Percentiles rank a stretch among this genome's conserved stretches.
Conservation (phyloP, 2,888 invertebrate genomes). For the Pardosa pseudoannulata region DNA sequence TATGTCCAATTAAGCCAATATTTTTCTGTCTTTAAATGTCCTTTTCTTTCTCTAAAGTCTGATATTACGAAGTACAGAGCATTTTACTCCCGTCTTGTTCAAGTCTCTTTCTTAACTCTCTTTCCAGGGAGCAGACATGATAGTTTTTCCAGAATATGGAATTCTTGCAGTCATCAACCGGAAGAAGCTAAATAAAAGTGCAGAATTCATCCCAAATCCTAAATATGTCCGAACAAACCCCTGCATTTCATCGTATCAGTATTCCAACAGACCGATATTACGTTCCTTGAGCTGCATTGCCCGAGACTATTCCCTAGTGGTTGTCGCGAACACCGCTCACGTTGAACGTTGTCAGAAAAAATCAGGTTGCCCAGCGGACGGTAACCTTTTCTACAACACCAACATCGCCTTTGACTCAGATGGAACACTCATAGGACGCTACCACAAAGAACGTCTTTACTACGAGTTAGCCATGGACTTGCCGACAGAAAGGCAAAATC, state of each 20-base stretch:
- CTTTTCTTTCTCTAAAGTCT: too few species aligned
- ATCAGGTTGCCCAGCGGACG: constrained; percentile 80
- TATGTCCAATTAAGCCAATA: too few species aligned
- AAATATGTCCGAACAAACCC: constrained; percentile 18
- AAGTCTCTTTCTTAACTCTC: too few species aligned
- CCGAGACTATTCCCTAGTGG: constrained; percentile 81
- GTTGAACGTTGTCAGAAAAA: constrained; percentile 81
- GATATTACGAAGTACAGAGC: too few species aligned
- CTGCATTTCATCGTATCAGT: constrained; percentile 50
- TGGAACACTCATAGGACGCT: constrained; percentile 85
- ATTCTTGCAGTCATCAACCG: constrained; percentile 62
- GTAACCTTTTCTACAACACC: constrained; percentile 81
- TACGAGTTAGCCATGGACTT: constrained; percentile 75
- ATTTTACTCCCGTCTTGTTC: too few species aligned
- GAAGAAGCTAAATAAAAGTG: constrained; percentile 2
- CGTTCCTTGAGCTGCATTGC: constrained; percentile 81
- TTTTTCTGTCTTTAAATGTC: too few species aligned
- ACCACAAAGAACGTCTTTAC: constrained; percentile 77
- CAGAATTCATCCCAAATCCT: constrained; percentile 37
- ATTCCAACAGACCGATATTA: constrained; percentile 72
- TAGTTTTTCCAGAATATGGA: constrained; percentile 77
- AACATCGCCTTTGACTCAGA: constrained; percentile 86
- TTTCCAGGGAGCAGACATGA: constrained; percentile 75
- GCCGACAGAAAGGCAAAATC: constrained; percentile 60
- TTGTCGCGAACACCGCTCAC: constrained; percentile 85